phyloP scores from a whole-genome alignment of 2,888 invertebrate genomes.

The Sphaeridia pumilis region DNA sequence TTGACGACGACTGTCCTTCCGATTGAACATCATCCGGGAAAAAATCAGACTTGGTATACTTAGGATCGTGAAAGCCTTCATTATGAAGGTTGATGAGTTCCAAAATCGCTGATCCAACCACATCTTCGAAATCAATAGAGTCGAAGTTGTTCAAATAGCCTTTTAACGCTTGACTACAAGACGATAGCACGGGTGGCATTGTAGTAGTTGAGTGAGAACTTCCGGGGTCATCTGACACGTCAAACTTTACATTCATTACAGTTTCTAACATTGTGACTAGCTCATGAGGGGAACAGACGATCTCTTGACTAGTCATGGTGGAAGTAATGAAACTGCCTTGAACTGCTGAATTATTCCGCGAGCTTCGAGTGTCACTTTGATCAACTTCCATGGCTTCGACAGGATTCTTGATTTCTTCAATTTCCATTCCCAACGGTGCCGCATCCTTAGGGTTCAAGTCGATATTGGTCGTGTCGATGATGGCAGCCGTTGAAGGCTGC shows the following conservation, averaged over 20 bases:
- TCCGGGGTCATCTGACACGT: neutral
- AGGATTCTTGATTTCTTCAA: constrained; percentile 2
- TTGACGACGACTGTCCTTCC: neutral
- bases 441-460: too few species aligned
- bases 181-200: constrained; percentile 16
- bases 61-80: constrained; percentile 19
- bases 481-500: neutral
- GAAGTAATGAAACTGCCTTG: constrained; percentile 4
- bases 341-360: neutral
- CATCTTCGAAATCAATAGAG: constrained; percentile 22
- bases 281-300: constrained; percentile 2
- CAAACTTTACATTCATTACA: constrained; percentile 24
- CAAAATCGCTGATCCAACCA: constrained; percentile 25
- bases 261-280: constrained; percentile 21
- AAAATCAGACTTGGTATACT: constrained; percentile 1
- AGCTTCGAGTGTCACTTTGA: neutral
- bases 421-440: constrained; percentile 9
- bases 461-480: too few species aligned
- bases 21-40: constrained; percentile 6
- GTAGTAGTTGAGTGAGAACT: constrained; percentile 1
- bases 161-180: constrained; percentile 16
- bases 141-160: constrained; percentile 9
- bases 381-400: too few species aligned
- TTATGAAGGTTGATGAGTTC: constrained; percentile 29
- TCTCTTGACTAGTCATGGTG: neutral